Evolutionary conservation across 1,140 invertebrate species (phyloP), one percentile per base, ranked within the genome.

Genomic region (Drosophila ohnishii): DNA sequence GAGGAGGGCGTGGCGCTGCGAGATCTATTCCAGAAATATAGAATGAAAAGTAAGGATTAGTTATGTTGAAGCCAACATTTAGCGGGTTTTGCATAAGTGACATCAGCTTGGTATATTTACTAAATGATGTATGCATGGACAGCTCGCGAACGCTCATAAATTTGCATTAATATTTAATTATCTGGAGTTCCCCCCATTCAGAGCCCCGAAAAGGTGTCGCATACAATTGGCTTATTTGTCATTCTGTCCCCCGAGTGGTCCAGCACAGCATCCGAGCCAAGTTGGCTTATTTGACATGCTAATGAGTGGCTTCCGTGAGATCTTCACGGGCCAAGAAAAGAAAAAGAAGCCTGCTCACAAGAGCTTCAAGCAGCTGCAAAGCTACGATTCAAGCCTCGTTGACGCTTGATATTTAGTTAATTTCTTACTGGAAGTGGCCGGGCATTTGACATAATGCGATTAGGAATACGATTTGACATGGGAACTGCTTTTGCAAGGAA

Each of bases 1-100:
- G 95, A 95, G 42, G 95, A 95, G 34, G 95, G 95, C 69, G 95
- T 96, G 85, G 95, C 94, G 91, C 95, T 95, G 74, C 95, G 94
- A 80, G 95, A 95, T 91, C 93, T 94, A n/a, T 42, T 13, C 5
- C 11, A 22, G 64, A 60, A 63, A 80, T 30, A 16, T 2, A 4
- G 8, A 8, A 48, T 10, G n/a, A 42, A 30, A 64, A 22, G 19
- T 32, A 34, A 10, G 35, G 59, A 75, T 76, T 75, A 75, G 60
- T 75, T 75, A 44, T 75, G 72, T 75, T 66, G 66, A 75, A 19
- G 22, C 37, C n/a, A 45, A 75, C 51, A 65, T 75, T 75, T 75
- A 75, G 50, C 28, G 30, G 45, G 25, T 48, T 76, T 77, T 69
- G 74, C 58, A 66, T 67, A 65, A 62, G 80, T 63, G 66, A 84